Evolutionary conservation across 1,140 invertebrate genomes (phyloP), one percentile per base, ranked within the genome.

Genomic region (Drosophila guanche): DNA sequence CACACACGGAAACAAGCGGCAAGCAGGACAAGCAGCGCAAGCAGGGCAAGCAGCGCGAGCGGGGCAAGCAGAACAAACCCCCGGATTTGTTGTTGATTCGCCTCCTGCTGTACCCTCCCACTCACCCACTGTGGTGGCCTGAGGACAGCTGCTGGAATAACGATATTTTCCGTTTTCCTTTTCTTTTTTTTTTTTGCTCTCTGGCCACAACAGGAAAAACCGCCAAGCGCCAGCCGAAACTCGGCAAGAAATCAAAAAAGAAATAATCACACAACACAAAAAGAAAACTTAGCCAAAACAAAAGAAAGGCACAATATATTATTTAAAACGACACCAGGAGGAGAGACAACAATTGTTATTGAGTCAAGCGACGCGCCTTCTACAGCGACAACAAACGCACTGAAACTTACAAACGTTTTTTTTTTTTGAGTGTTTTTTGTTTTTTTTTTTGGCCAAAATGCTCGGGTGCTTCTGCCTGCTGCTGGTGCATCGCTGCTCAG

Each of bases 361-460:
- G 33, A 37, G 53, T 8, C 59, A 25, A 63, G 52, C 75, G 68
- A 85, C 63, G 77, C 80, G 81, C 77, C 81, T 74, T 81, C 53
- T 63, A 73, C 81, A 86, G 61, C 80, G 83, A 81, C 80, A 81
- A 74, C 76, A 75, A 69, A 77, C 83, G 80, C 81, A 85, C 80
- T 85, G 69, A 85, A 76, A 69, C 66, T 67, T 63, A 37, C 33
- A 76, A 65, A 45, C 46, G 54, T 46, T 40, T 52, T 70, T 70
- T 70, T 70, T 20, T 70, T 70, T 20, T 47, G 43, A 14, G 25
- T 5, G 16, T 37, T 50, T 48, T 20, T 10, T 53, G 0, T 20
- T 0, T 20, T 20, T 20, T 37, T 42, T 51, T 69, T 57, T 67
- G 33, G 10, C 33, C 33, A 37, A 37, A 37, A 37, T 37, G 33